Base-by-base conservation (phyloP, 2,113 vertebrate genomes). In the Saccopteryx leptura region DNA sequence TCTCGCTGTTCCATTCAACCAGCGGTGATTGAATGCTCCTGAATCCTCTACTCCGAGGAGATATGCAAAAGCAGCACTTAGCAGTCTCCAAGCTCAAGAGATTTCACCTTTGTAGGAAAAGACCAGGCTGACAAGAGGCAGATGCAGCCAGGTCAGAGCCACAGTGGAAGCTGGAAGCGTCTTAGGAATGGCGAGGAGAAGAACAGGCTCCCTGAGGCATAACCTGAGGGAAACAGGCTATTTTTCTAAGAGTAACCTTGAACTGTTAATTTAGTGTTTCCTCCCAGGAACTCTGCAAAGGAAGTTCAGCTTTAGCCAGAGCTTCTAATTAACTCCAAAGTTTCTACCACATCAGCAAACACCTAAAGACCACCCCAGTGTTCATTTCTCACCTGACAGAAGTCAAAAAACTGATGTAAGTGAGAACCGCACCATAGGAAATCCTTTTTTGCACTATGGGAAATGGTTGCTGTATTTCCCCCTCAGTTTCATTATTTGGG, bases 291-390 rank as follows among this genome's bases (percentile, higher is more conserved):
- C 69, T 91, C 97, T 10, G n/a, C 86, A 97, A 90, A 96, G 97
- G 97, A 98, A 97, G 91, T 97, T 93, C 58, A 91, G 75, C 94
- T 82, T 93, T 94, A 96, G 71, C 91, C 83, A 88, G 83, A 91
- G 95, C 81, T 94, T 94, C 95, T 97, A 97, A 98, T 97, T 98
- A 97, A 97, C 97, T 96, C 94, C 91, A 97, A 97, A 97, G 80
- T 96, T 97, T 88, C 86, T 93, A 87, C 93, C 68, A 85, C 71
- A 60, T 71, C 9, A 96, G 86, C 90, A 80, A 69, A 75, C 92
- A 96, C 96, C 97, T 97, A 91, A 71, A 95, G 97, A 96, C 92
- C 80, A 31, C 93, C 97, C 93, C 78, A 52, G 91, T 68, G 75
- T 83, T 89, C 50, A 66, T 60, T 90, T 96, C 91, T 98, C 94